phyloP scores from a whole-genome alignment of 1,140 invertebrate species.

The Rhopalosiphum maidis region DNA sequence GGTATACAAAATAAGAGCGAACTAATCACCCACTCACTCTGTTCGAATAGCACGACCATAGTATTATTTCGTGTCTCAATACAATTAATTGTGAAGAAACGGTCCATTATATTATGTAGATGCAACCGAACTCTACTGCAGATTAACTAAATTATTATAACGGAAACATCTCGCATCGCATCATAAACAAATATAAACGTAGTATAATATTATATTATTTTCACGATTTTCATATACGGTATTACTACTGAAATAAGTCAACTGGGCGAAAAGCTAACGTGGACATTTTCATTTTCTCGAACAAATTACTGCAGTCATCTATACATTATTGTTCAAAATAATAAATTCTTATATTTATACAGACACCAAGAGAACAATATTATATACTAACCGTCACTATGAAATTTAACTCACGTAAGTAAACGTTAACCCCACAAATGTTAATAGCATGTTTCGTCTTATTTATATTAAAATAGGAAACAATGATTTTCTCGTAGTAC shows the following conservation, averaged over 20 bases:
- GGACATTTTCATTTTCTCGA: background rate
- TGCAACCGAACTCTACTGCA: background rate
- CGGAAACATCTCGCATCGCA: background rate
- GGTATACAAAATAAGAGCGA: background rate
- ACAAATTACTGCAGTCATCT: background rate
- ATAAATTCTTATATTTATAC: background rate
- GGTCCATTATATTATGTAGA: background rate
- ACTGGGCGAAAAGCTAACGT: background rate
- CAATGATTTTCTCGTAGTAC: background rate
- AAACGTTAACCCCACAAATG: background rate
- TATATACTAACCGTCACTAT: background rate
- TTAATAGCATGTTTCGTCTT: background rate
- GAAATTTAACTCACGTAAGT: background rate
- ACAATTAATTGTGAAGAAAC: conserved; percentile 11
- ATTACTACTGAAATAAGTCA: background rate
- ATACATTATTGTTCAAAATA: background rate
- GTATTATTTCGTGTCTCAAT: background rate
- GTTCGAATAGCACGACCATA: background rate
- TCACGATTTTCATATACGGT: background rate
- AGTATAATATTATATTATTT: background rate
- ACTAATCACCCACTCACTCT: background rate
- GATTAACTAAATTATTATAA: background rate
- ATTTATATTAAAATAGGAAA: background rate
- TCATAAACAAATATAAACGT: background rate
- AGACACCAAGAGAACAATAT: background rate